Conservation (phyloP, 2,797 vertebrate species). For the Lithobates pipiens region DNA sequence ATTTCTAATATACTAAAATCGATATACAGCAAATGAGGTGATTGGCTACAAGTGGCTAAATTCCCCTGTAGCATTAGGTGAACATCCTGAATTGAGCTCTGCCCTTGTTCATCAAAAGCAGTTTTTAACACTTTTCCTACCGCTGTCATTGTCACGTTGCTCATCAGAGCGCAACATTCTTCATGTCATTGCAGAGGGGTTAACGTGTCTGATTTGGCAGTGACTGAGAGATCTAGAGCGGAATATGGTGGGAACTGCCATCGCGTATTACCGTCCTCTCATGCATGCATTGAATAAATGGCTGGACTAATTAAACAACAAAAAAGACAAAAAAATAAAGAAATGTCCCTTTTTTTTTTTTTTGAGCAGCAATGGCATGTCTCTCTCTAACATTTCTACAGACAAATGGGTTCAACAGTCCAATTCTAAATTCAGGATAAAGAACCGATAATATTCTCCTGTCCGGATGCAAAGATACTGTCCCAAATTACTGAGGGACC, state of each 20-base stretch:
- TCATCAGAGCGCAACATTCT: neutral
- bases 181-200: slow-evolving; percentile 7
- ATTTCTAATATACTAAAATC: too few relatives aligned
- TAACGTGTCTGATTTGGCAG: slow-evolving; percentile 51
- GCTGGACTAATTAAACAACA: slow-evolving; percentile 57
- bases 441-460: neutral
- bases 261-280: slow-evolving; percentile 49
- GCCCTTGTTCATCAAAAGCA: neutral
- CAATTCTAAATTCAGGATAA: slow-evolving; percentile 38
- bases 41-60: neutral
- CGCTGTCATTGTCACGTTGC: neutral
- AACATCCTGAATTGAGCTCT: neutral
- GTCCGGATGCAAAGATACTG: neutral
- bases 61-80: too few relatives aligned
- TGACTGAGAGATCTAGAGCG: slow-evolving; percentile 34
- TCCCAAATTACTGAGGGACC: neutral
- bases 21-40: too few relatives aligned
- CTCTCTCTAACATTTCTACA: neutral
- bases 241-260: slow-evolving; percentile 62
- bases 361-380: slow-evolving; percentile 14
- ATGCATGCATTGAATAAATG: slow-evolving; percentile 57
- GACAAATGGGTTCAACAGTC: slow-evolving; percentile 15
- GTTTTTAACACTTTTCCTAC: neutral
- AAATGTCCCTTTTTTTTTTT: slow-evolving; percentile 28
- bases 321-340: slow-evolving; percentile 26